Percentiles rank a stretch among this genome's conserved stretches.
These are phyloP conservation scores for Cheiracanthium punctorium DNA, from an alignment of 2,888 invertebrate species.

Conservation along the genomic window DNA sequence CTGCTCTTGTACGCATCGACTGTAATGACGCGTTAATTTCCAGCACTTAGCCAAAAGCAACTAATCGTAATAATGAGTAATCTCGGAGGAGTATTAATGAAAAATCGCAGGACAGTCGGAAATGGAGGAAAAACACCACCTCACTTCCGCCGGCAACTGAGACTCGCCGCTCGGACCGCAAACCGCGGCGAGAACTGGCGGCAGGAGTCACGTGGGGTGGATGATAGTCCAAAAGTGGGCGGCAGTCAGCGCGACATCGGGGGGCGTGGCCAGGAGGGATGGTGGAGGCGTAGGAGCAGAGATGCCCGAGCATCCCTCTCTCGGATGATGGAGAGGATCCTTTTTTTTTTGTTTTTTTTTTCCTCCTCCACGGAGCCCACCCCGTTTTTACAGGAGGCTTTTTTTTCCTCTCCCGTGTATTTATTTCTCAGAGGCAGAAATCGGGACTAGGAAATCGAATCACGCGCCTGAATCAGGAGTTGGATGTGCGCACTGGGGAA, in stretches of 20 bases:
- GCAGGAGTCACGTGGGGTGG: not conserved
- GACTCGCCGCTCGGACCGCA: conserved; percentile 10
- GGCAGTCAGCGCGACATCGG: not conserved
- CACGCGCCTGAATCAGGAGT: not conserved
- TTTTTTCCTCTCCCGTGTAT: not conserved
- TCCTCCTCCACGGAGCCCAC: not conserved
- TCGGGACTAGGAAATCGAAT: too few relatives aligned
- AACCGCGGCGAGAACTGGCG: conserved; percentile 7
- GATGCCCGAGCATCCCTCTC: not conserved
- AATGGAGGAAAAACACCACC: not conserved
- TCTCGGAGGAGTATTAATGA: too few relatives aligned
- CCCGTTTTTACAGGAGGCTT: not conserved
- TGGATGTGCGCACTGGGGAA: not conserved
- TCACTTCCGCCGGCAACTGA: not conserved
- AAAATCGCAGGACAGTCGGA: not conserved
- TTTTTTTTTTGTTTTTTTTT: too few relatives aligned
- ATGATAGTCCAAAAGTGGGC: conserved; percentile 8
- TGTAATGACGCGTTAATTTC: too few relatives aligned
- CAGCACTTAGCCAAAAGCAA: too few relatives aligned
- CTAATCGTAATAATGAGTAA: too few relatives aligned
- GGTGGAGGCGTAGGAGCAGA: not conserved
- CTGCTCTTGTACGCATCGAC: too few relatives aligned
- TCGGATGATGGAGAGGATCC: not conserved
- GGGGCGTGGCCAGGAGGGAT: not conserved
- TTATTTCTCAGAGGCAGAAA: too few relatives aligned